Base-by-base conservation (phyloP, 2,888 invertebrate species). In the Chydorus sphaericus region DNA sequence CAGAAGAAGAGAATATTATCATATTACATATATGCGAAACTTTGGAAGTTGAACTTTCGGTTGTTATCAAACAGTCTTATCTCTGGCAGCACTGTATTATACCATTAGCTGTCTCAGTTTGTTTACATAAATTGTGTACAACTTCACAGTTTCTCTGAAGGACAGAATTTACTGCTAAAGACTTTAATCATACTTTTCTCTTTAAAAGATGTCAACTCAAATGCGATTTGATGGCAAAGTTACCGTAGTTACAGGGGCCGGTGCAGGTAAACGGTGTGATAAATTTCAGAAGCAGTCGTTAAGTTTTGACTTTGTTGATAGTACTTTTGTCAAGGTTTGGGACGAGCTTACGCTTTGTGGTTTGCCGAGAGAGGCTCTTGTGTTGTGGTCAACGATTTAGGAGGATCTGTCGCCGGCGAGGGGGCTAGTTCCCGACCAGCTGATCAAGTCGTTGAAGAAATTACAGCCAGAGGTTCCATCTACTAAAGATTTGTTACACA, bases 321-420 rank as follows among this genome's bases (percentile, higher is more conserved):
- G 2, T 8, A 16, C 10, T n/a, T 29, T 29, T 50, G 60, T 63
- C 2, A 62, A 78, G 80, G 93, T 60, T 74, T 98, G 14, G 97
- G 97, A 14, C 80, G 83, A 65, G 85, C 88, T 26, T 98, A 98
- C 68, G 98, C 98, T 2, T 71, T 96, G 55, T 75, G 92, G 48
- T 82, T 98, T 69, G 96, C 83, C 1, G 84, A 85, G 3, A 79
- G 94, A 64, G 97, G 98, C 52, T 96, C 97, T 51, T 87, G 88
- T 67, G 92, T 98, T 23, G 91, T 98, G 29, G 96, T 98, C 0
- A 98, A 98, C 70, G 98, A 98, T 71, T 77, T 98, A 58, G 98
- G 98, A 30, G 89, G 93, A 23, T 80, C 79, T 53, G 74, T 81
- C 62, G 79, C 82, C 66, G 94, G 94, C 5, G 86, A 86, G 66